Percentiles rank a stretch among this genome's conserved stretches.
Conservation (phyloP, 2,113 vertebrate genomes). For the Neolamprologus variostigma region DNA sequence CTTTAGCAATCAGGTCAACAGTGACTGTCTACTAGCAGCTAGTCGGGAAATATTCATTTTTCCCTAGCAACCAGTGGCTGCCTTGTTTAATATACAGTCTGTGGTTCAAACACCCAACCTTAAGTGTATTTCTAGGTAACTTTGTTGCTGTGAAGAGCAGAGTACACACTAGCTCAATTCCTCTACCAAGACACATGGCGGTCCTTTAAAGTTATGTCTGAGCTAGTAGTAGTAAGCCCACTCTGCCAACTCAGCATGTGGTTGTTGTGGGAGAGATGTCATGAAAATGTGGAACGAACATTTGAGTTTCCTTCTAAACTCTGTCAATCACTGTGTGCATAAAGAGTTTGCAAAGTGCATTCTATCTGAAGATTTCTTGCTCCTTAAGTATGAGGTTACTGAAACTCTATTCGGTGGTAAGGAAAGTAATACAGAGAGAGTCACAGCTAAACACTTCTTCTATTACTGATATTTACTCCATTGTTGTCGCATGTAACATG, state of each 20-base stretch:
- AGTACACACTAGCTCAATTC: neutral
- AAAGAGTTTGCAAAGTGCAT: neutral
- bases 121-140: neutral
- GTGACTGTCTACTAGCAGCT: neutral
- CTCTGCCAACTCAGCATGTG: neutral
- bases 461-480: neutral
- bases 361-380: neutral
- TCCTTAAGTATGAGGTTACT: neutral
- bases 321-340: neutral
- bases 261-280: neutral
- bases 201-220: neutral
- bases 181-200: neutral
- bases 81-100: neutral
- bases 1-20: neutral
- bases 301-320: neutral
- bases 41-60: neutral
- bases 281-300: neutral
- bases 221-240: neutral
- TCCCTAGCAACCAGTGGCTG: neutral
- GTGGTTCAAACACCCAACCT: neutral
- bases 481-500: neutral
- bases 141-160: neutral
- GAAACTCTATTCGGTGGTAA: neutral
- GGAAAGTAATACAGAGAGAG: neutral
- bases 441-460: neutral